Percentiles rank a stretch among this genome's conserved stretches.
Evolutionary conservation across 2,888 invertebrate species (phyloP).

Genomic region (Deilephila elpenor): DNA sequence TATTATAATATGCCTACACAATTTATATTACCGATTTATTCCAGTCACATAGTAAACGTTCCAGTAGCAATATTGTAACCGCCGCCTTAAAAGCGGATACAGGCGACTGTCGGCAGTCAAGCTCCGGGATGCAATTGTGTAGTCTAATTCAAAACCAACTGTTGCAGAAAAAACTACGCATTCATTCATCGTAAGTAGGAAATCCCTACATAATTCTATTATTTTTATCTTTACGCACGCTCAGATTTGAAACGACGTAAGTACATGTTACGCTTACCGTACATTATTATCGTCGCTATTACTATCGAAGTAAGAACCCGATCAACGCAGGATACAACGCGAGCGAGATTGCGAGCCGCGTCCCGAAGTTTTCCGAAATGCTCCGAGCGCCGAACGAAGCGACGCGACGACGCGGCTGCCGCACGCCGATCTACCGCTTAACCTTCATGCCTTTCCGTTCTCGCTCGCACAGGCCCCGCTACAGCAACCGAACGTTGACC

Average conservation of each 20-base stretch:
- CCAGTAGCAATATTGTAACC: background rate
- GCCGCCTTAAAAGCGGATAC: conserved; percentile 14
- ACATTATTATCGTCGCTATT: background rate
- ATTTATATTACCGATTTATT: background rate
- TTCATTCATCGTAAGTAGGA: conserved; percentile 1
- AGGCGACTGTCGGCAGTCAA: conserved; percentile 10
- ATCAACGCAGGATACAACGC: background rate
- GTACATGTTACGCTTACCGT: background rate
- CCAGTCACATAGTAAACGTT: conserved; percentile 3
- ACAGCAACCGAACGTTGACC: conserved; percentile 28
- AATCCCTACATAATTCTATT: background rate
- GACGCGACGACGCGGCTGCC: background rate
- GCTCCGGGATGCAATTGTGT: conserved; percentile 9
- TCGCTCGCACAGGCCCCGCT: conserved; percentile 24
- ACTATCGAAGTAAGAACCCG: background rate
- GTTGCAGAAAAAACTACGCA: conserved; percentile 2
- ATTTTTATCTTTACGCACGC: background rate
- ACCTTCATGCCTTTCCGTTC: conserved; percentile 17
- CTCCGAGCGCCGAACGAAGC: conserved; percentile 10
- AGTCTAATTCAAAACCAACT: conserved; percentile 9
- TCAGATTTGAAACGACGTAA: background rate
- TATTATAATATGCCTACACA: background rate
- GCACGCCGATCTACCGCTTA: background rate
- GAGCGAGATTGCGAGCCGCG: background rate
- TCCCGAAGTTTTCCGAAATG: background rate